A percentile compares a stretch with the other conserved stretches of the same genome.
Evolutionary conservation across 2,888 invertebrate genomes (phyloP).

Genomic region (Nemapogon koenigi): DNA sequence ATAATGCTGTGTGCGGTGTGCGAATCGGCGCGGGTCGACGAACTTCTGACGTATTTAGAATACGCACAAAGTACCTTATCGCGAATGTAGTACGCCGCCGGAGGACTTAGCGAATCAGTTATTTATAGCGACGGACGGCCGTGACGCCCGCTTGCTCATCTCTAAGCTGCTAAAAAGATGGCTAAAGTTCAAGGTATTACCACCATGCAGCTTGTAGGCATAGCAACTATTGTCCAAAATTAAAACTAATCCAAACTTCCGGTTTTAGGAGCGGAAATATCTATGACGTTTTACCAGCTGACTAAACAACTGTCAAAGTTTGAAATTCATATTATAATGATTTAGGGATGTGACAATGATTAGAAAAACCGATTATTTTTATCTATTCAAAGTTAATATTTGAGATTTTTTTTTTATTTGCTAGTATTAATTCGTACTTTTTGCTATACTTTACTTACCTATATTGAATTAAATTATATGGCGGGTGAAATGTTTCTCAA

Average conservation of each 20-base stretch:
- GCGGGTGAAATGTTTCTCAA: slow-evolving; percentile 33
- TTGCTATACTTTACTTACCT: slow-evolving; percentile 12
- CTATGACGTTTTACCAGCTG: too few species aligned
- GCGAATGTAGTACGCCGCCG: slow-evolving; percentile 50
- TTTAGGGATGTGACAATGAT: too few species aligned
- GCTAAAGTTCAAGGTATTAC: slow-evolving; percentile 7
- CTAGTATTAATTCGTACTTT: slow-evolving; percentile 15
- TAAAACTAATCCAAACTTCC: too few species aligned
- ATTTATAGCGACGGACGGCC: slow-evolving; percentile 51
- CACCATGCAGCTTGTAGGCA: too few species aligned
- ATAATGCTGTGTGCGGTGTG: slow-evolving; percentile 53
- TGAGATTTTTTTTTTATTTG: too few species aligned
- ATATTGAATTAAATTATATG: slow-evolving; percentile 26
- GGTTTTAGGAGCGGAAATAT: too few species aligned
- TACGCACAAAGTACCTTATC: slow-evolving; percentile 59
- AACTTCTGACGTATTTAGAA: slow-evolving; percentile 62
- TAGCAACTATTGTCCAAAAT: too few species aligned
- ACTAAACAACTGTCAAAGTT: too few species aligned
- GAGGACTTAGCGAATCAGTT: slow-evolving; percentile 44
- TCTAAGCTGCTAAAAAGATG: neutral
- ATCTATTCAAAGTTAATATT: too few species aligned
- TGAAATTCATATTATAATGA: too few species aligned
- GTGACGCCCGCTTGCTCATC: slow-evolving; percentile 38
- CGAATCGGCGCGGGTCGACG: slow-evolving; percentile 49
- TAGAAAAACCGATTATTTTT: too few species aligned